A percentile compares a stretch with the other conserved stretches of the same genome.
Evolutionary conservation across 2,797 vertebrate species (phyloP).

Genomic region (Pteropus rufus): DNA sequence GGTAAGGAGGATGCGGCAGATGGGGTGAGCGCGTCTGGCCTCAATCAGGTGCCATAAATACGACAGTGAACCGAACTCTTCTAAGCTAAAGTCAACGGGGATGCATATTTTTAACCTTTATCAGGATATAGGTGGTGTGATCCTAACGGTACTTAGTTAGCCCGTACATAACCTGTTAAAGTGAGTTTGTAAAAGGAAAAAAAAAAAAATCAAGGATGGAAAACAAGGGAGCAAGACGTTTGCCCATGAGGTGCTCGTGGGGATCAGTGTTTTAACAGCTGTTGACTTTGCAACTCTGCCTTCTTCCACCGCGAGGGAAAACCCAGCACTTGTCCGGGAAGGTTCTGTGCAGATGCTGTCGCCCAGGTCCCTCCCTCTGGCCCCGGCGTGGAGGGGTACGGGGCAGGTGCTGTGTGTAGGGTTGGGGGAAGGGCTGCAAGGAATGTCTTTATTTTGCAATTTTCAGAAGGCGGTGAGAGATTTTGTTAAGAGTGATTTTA

Average conservation of each 20-base stretch:
- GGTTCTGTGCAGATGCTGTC: not conserved
- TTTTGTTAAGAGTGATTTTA: not conserved
- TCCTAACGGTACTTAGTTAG: not conserved
- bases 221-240: not conserved
- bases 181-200: not conserved
- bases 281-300: not conserved
- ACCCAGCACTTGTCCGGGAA: not conserved
- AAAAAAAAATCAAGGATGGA: not conserved
- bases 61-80: not conserved
- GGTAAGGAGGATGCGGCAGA: not conserved
- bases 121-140: not conserved
- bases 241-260: not conserved
- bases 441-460: not conserved
- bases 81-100: not conserved
- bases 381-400: too few relatives aligned
- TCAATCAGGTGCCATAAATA: not conserved
- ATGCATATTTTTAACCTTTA: not conserved
- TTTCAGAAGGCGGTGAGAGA: not conserved
- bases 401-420: too few relatives aligned
- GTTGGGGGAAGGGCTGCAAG: fast-evolving
- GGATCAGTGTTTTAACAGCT: not conserved
- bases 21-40: conserved; percentile 41
- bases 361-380: not conserved
- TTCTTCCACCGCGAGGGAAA: not conserved
- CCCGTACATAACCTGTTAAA: not conserved